Conservation (phyloP, 2,888 invertebrate genomes). For the Chesias legatella region DNA sequence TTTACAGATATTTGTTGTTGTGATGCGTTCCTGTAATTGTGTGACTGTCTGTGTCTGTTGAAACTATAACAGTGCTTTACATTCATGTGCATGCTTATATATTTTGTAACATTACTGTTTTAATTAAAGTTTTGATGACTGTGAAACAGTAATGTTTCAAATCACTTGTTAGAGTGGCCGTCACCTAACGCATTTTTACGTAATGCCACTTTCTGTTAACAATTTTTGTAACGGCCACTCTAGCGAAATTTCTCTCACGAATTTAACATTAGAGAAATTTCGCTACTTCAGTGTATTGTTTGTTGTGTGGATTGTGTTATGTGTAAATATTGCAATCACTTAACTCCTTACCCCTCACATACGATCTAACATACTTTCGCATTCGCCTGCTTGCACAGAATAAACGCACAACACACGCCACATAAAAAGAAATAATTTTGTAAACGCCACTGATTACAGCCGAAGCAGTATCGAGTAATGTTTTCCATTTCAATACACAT, state of each 20-base stretch:
- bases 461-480: too few species aligned
- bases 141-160: constrained; percentile 8
- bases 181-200: not conserved
- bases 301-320: constrained; percentile 64
- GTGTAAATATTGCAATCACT: constrained; percentile 47
- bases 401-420: constrained; percentile 67
- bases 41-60: constrained; percentile 30
- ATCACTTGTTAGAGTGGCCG: constrained; percentile 1
- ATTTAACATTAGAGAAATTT: not conserved
- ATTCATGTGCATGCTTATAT: constrained; percentile 39
- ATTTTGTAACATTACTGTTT: constrained; percentile 33
- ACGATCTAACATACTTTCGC: constrained; percentile 51
- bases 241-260: constrained; percentile 9
- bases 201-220: too few species aligned
- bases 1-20: constrained; percentile 4
- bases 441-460: too few species aligned
- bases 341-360: constrained; percentile 30
- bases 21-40: constrained; percentile 13
- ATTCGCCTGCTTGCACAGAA: constrained; percentile 55
- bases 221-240: constrained; percentile 1
- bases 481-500: too few species aligned
- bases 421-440: constrained; percentile 30
- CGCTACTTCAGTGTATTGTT: constrained; percentile 12
- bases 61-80: constrained; percentile 32
- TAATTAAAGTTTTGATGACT: too few species aligned